Evolutionary conservation across 1,140 invertebrate species (phyloP).

Genomic region (Drosophila tsacasi): DNA sequence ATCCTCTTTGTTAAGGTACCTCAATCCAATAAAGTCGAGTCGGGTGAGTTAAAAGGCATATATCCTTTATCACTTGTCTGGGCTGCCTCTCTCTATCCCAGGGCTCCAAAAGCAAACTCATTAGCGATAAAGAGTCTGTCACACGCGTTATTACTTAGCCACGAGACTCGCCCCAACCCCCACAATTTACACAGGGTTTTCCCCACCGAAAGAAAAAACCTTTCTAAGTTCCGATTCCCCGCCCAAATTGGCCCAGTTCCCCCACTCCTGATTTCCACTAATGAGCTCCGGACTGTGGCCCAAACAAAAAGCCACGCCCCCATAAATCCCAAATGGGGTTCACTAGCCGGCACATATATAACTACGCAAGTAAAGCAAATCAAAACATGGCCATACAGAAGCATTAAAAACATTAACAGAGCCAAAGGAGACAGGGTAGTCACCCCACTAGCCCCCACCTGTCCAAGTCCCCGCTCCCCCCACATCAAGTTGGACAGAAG

Average conservation of each 20-base stretch:
- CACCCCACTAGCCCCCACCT: neutral
- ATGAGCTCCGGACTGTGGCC: conserved; percentile 48
- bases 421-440: conserved; percentile 21
- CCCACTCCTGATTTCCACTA: conserved; percentile 40
- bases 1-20: conserved; percentile 12
- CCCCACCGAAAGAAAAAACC: conserved; percentile 14
- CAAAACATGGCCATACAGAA: conserved; percentile 50
- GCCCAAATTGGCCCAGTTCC: conserved; percentile 22
- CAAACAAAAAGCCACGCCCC: conserved; percentile 30
- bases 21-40: neutral
- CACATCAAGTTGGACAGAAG: conserved; percentile 15
- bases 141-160: conserved; percentile 45
- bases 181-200: neutral
- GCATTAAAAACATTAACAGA: conserved; percentile 72
- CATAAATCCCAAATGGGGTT: conserved; percentile 24
- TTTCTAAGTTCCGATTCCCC: conserved; percentile 22
- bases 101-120: conserved; percentile 37
- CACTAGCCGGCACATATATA: conserved; percentile 33
- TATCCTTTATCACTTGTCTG: conserved; percentile 21
- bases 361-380: conserved; percentile 38
- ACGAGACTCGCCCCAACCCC: neutral
- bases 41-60: conserved; percentile 3
- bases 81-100: neutral
- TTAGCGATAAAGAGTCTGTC: conserved; percentile 40
- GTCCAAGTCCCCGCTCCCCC: conserved; percentile 10